Evolutionary conservation across 2,113 vertebrate species (phyloP), one percentile per base, ranked within the genome.

Genomic region (Sander lucioperca): DNA sequence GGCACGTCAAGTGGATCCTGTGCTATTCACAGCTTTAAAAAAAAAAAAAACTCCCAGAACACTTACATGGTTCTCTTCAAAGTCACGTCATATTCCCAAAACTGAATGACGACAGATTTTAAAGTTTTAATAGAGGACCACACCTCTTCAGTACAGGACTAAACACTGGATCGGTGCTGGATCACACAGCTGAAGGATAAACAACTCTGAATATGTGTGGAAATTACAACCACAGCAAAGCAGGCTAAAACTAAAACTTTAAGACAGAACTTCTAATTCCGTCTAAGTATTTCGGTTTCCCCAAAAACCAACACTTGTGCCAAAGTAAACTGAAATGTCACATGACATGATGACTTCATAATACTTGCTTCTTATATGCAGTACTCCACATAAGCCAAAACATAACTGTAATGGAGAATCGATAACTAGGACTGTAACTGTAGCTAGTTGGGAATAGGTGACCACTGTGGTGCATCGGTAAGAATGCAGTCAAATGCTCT

Each of bases 31-130:
- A 71, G 68, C 36, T 84, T 65, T 59, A 69, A 43, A 43, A 43
- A 39, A 74, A 82, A 51, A 45, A 54, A 47, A 78, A 78, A 56
- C 56, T 62, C 64, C 36, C 68, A 19, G 18, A 45, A 47, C 33
- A 27, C 33, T 59, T 10, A 47, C 56, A 76, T 1, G 33, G 62
- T 30, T 58, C 77, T 39, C 71, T 23, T 77, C 30, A 68, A 30
- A 70, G 71, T 84, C 65, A 86, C 67, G 57, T 83, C 78, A 79
- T 73, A 57, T 72, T 88, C 86, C 86, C 85, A 48, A 70, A 85
- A 77, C 77, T 70, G 33, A 50, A 88, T 89, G 89, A 90, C 47
- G 8, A 39, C 85, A 90, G 27, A 54, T 48, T 65, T 58, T 70
- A 11, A 27, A n/a, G 45, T 30, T 54, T 62, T 50, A 63, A 65